A percentile compares a stretch with the other conserved stretches of the same genome.
These are phyloP conservation scores for Malurus melanocephalus DNA, from an alignment of 2,113 vertebrate species.

Conservation along the genomic window DNA sequence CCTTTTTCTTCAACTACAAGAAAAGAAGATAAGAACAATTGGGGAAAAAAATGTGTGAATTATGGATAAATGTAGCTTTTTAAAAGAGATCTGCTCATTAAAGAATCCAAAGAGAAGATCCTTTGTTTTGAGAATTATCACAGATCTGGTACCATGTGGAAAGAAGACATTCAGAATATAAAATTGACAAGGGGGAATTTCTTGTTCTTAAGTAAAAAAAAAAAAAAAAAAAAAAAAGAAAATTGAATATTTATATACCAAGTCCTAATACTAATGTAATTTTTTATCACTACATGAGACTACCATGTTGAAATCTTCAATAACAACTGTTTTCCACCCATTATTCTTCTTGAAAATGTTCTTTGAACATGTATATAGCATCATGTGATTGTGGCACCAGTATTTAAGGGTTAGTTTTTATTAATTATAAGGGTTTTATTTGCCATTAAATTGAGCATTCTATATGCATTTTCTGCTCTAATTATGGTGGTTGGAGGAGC, in stretches of 20 bases:
- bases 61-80: neutral
- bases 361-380: neutral
- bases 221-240: neutral
- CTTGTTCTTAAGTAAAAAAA: neutral
- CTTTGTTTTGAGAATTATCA: neutral
- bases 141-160: rapidly evolving
- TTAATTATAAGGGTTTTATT: neutral
- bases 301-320: neutral
- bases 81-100: neutral
- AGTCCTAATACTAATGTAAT: neutral
- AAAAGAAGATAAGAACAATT: neutral
- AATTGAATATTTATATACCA: neutral
- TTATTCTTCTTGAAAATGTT: neutral
- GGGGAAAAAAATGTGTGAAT: neutral
- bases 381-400: neutral
- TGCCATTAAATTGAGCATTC: neutral
- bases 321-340: neutral
- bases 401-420: neutral
- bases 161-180: neutral
- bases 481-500: neutral
- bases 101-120: neutral
- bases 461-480: neutral
- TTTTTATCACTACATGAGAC: neutral
- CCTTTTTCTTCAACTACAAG: neutral
- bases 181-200: neutral